Evolutionary conservation across 1,140 invertebrate species (phyloP).

Genomic region (Drosophila punjabiensis): DNA sequence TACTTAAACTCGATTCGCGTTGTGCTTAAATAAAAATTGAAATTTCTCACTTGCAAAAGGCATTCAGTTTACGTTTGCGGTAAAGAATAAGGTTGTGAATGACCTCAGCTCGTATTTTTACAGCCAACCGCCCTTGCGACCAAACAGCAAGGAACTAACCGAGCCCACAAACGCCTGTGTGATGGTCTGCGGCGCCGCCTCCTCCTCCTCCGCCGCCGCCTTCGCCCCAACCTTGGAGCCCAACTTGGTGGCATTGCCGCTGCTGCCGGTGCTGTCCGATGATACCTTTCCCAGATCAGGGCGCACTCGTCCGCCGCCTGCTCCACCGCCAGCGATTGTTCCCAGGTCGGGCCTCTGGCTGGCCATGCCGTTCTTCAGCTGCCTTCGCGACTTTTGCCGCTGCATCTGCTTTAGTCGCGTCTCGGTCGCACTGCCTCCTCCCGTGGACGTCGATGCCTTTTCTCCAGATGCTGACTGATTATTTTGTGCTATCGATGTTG

Average conservation of each 20-base stretch:
- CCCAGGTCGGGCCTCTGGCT: conserved; percentile 85
- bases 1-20: conserved; percentile 40
- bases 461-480: conserved; percentile 17
- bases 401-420: conserved; percentile 80
- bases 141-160: conserved; percentile 92
- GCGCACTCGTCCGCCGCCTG: conserved; percentile 85
- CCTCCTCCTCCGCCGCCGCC: conserved; percentile 27
- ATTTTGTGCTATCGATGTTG: conserved; percentile 38
- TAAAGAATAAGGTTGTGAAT: conserved; percentile 40
- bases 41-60: conserved; percentile 26
- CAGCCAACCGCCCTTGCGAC: conserved; percentile 92
- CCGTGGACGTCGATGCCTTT: conserved; percentile 43
- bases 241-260: conserved; percentile 20
- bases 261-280: conserved; percentile 62
- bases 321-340: conserved; percentile 83
- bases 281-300: conserved; percentile 88
- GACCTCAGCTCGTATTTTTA: conserved; percentile 60
- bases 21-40: conserved; percentile 44
- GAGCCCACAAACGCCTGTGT: conserved; percentile 88
- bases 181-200: conserved; percentile 86
- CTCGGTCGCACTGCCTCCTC: conserved; percentile 86
- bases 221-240: conserved; percentile 11
- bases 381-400: conserved; percentile 75
- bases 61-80: conserved; percentile 14
- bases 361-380: conserved; percentile 85